Evolutionary conservation across 2,797 vertebrate genomes (phyloP), one percentile per base, ranked within the genome.

Genomic region (Falco peregrinus): DNA sequence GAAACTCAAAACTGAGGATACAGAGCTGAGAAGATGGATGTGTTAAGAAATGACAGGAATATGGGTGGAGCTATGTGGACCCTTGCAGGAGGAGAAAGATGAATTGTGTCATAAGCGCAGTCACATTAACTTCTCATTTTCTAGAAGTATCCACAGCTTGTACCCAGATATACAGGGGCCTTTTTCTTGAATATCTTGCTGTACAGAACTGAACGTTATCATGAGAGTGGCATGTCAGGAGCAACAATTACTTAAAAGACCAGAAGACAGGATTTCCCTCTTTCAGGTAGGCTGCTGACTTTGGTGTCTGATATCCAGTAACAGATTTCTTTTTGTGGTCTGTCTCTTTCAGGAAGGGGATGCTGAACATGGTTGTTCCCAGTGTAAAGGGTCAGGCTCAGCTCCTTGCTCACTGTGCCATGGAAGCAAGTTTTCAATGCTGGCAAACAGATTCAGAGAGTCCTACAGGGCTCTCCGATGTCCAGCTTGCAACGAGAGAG

Each of bases 351-450:
- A 98, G 93, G 97, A 94, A 50, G 91, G 68, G 45, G 57, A 60
- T 2, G 94, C 82, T 20, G 97, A 79, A 3, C 84, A 71, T 3
- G 77, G 95, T 85, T 99, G 99, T 67, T 98, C 97, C 63, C 98
- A 98, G 97, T 99, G 99, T 85, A 98, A 97, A 41, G 99, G 99
- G 35, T 99, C 99, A 0, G 99, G 99, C 97, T 98, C 97, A 17
- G 98, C 99, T 68, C 99, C 99, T 84, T 99, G 99, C 98, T 99
- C 99, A 6, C 98, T 99, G 97, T 99, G 99, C 98, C 99, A 99
- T 0, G 99, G 99, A 61, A 99, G 99, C 98, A 99, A 99, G 97
- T 99, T 99, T 97, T 99, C 99, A 1, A 99, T 99, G 99, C 97
- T 99, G 98, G 99, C 99, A n/a, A 99, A 99, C 98, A 98, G 99